Base-by-base conservation (phyloP, 1,140 invertebrate species). In the Cherax destructor region DNA sequence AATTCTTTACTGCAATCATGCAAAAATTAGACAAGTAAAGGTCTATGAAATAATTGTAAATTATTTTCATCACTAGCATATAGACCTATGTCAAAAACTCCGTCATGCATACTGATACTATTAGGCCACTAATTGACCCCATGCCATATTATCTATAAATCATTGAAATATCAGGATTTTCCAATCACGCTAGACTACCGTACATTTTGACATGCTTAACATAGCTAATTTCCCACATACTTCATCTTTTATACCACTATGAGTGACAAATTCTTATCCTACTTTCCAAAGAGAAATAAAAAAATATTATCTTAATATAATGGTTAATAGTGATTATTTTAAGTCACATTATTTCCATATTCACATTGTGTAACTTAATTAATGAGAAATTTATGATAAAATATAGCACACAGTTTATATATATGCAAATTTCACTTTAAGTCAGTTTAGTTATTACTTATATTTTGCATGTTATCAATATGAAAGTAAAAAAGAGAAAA, bases 51-150 rank as follows among this genome's bases (percentile, higher is more conserved):
- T 50, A 69, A 21, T 61, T 83, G 16, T 47, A 41, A 83, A 30
- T n/a, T 41, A 83, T 49, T 49, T 30, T 49, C 47, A 24, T 16
- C 18, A 69, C 47, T 69, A 69, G 69, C 79, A 56, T 59, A 88
- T 13, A 79, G 24, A 80, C n/a, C 65, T 76, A 30, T 61, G 69
- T 50, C 47, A n/a, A 80, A 88, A 74, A 21, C 18, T 69, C 16
- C 47, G 7, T 18, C 81, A 83, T 83, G 81, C 81, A 83, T 30
- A 83, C 24, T 83, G 30, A 69, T 56, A 76, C 84, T 74, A 74
- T 24, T 41, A 74, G 69, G 69, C 9, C 69, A 74, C 69, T 74
- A 74, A 16, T 74, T 30, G 24, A 74, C n/a, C n/a, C 24, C 69
- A 74, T 74, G 69, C 69, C 24, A 74, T 74, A 74, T 74, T 18